A percentile compares a stretch with the other conserved stretches of the same genome.
These are phyloP conservation scores for Oegoconia quadripuncta DNA, from an alignment of 2,888 invertebrate genomes.

Conservation along the genomic window DNA sequence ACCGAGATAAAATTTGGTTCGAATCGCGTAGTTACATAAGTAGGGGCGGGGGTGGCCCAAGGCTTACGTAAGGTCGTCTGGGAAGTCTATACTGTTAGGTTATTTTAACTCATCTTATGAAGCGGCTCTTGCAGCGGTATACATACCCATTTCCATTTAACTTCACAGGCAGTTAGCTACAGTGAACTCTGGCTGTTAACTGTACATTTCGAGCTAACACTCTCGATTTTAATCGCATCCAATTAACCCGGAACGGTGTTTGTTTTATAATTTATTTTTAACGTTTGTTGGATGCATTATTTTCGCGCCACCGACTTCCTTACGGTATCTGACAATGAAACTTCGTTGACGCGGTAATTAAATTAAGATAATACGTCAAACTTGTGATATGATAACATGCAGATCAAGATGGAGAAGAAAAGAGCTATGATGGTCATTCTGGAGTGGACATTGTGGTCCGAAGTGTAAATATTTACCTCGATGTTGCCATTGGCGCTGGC, in stretches of 20 bases:
- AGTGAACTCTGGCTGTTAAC: neutral
- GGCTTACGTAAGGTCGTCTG: constrained; percentile 70
- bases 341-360: neutral
- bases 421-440: constrained; percentile 1
- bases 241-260: no score
- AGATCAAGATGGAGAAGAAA: neutral
- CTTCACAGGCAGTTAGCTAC: constrained; percentile 9
- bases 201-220: neutral
- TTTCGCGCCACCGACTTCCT: no score
- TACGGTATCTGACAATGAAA: no score
- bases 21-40: constrained; percentile 69
- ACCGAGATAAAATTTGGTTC: constrained; percentile 42
- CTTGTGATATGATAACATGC: no score
- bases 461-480: constrained; percentile 65
- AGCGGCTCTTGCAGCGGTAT: neutral
- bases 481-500: constrained; percentile 42
- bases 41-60: constrained; percentile 52
- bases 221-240: no score
- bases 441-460: constrained; percentile 4
- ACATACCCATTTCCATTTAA: constrained; percentile 1
- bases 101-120: constrained; percentile 31
- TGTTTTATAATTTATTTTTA: no score
- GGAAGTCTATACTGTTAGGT: constrained; percentile 34
- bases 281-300: no score
- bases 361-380: neutral